A percentile compares a stretch with the other conserved stretches of the same genome.
These are phyloP conservation scores for Ganaspis brasiliensis DNA, from an alignment of 2,888 invertebrate species.

Conservation along the genomic window DNA sequence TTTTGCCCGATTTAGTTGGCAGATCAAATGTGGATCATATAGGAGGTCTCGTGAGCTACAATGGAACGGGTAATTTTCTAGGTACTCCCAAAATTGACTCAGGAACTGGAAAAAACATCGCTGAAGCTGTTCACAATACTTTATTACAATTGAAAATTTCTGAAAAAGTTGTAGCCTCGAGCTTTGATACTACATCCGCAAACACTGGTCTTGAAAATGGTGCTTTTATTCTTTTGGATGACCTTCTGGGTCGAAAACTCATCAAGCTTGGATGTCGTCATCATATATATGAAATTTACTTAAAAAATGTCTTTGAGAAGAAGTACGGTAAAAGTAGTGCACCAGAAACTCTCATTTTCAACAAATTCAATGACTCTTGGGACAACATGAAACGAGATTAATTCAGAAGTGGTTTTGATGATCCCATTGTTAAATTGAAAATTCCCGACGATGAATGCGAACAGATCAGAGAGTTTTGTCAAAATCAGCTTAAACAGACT, in stretches of 20 bases:
- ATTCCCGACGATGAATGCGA: not conserved
- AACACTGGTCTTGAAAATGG: slow-evolving; percentile 64
- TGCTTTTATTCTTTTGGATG: slow-evolving; percentile 60
- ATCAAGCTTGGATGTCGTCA: slow-evolving; percentile 61
- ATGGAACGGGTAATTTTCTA: slow-evolving; percentile 50
- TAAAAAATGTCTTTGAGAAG: slow-evolving; percentile 4
- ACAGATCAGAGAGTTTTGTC: not conserved
- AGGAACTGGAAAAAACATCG: slow-evolving; percentile 51
- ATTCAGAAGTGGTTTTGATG: slow-evolving; percentile 15
- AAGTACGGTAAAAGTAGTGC: slow-evolving; percentile 23
- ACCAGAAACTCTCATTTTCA: not conserved
- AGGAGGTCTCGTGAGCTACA: slow-evolving; percentile 50
- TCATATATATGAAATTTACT: slow-evolving; percentile 61
- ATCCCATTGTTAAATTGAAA: not conserved
- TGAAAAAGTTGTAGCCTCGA: slow-evolving; percentile 54
- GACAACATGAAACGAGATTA: slow-evolving; percentile 27
- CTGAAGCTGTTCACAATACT: slow-evolving; percentile 48
- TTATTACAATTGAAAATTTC: slow-evolving; percentile 54
- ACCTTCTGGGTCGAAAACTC: slow-evolving; percentile 51
- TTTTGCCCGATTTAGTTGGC: not conserved
- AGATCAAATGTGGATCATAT: slow-evolving; percentile 51
- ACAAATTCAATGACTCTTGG: no score
- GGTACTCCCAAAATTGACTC: slow-evolving; percentile 53
- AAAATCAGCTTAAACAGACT: not conserved
- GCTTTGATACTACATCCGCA: slow-evolving; percentile 64